Evolutionary conservation across 2,113 vertebrate genomes (phyloP).

Genomic region (Leucosticte australis): DNA sequence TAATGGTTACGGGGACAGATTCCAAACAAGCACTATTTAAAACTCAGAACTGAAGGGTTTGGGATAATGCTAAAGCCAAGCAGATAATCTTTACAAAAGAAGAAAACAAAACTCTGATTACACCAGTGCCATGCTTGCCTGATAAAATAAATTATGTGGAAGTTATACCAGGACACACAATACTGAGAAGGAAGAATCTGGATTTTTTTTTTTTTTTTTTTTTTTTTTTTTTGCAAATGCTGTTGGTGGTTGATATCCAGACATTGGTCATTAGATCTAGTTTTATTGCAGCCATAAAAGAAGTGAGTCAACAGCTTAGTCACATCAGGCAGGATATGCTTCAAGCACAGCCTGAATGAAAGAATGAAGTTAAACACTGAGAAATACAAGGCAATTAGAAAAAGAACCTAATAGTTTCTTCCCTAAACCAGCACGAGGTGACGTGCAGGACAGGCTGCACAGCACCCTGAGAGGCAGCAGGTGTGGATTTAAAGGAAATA

Average conservation of each 20-base stretch:
- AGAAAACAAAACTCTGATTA: background rate
- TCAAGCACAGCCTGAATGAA: slow-evolving; percentile 16
- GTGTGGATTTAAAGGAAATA: background rate
- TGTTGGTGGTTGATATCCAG: slow-evolving; percentile 36
- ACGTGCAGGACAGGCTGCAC: rapidly evolving
- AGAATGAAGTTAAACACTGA: slow-evolving; percentile 34
- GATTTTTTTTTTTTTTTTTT: background rate
- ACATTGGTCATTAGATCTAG: slow-evolving; percentile 28
- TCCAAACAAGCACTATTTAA: slow-evolving; percentile 10
- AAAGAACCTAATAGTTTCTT: background rate
- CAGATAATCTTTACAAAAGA: background rate
- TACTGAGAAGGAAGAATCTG: background rate
- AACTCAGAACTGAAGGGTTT: background rate
- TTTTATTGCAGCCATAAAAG: slow-evolving; percentile 50
- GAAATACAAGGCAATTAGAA: slow-evolving; percentile 19
- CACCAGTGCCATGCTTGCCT: background rate
- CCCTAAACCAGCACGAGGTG: background rate
- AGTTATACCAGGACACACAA: slow-evolving; percentile 20
- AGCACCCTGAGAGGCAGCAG: background rate
- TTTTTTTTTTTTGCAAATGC: background rate
- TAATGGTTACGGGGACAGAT: slow-evolving; percentile 15
- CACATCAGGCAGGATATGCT: slow-evolving; percentile 41
- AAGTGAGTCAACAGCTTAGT: slow-evolving; percentile 70
- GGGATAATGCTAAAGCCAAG: background rate
- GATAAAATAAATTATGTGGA: background rate